Conservation (phyloP, 2,113 vertebrate species). For the Oryzias celebensis region DNA sequence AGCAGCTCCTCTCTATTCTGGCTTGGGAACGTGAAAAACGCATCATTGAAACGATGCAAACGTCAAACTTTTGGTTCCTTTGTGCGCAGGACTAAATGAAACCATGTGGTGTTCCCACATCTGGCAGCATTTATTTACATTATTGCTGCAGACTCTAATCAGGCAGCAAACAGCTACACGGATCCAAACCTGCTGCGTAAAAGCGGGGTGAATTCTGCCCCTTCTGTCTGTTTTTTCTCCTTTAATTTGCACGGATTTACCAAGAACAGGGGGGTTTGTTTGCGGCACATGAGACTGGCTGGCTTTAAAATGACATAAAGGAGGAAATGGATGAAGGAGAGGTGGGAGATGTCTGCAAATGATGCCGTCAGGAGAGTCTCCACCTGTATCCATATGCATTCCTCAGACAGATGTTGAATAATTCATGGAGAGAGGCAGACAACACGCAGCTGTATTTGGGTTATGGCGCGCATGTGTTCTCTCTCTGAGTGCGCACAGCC, state of each 20-base stretch:
- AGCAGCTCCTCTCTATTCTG: conserved; percentile 3
- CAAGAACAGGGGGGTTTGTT: conserved; percentile 21
- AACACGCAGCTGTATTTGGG: conserved; percentile 74
- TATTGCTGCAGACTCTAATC: conserved; percentile 60
- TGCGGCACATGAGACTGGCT: conserved; percentile 35
- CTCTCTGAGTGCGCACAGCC: conserved; percentile 43
- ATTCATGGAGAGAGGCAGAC: conserved; percentile 69
- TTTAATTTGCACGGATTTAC: conserved; percentile 13
- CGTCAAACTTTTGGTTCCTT: conserved; percentile 12
- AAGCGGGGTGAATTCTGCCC: conserved; percentile 10
- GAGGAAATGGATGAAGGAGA: conserved; percentile 14
- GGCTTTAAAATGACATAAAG: conserved; percentile 27
- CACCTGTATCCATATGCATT: conserved; percentile 71
- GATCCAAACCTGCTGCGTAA: conserved; percentile 19
- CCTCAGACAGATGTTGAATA: conserved; percentile 75
- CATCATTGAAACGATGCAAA: not conserved
- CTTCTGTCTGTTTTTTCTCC: conserved; percentile 14
- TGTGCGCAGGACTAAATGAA: conserved; percentile 34
- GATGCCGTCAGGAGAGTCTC: conserved; percentile 53
- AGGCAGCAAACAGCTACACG: conserved; percentile 54
- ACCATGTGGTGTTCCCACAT: conserved; percentile 55
- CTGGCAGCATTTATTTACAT: conserved; percentile 70
- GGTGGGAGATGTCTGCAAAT: conserved; percentile 44
- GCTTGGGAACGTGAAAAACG: too few species aligned
- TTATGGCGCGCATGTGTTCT: conserved; percentile 61